Base-by-base conservation (phyloP, 2,888 invertebrate genomes). In the Protodeltote pygarga region DNA sequence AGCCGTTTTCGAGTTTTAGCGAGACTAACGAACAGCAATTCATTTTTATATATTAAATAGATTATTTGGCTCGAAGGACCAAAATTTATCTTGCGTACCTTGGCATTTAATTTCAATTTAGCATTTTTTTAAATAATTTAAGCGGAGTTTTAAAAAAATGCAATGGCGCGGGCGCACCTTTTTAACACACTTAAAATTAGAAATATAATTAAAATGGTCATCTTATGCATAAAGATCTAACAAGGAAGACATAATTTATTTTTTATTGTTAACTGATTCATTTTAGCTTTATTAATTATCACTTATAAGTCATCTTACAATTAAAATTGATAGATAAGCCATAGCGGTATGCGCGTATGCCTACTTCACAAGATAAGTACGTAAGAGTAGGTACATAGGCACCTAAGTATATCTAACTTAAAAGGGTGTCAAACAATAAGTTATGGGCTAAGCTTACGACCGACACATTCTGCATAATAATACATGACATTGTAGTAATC, bases 181-280 rank as follows among this genome's bases (percentile, higher is more conserved):
- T 37, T 51, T 27, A 50, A 35, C 50, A 38, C 49, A 27, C 28
- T 21, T 34, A 44, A 50, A 47, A 58, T 29, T 46, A 42, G 51
- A 48, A 58, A 50, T 34, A 50, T 21, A 5, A 32, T 49, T 52
- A 24, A 49, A 35, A 50, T 44, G 31, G 11, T 38, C 19, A 20
- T 24, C 14, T 28, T 48, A 55, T 53, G 42, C 45, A 61, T 60
- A 52, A 31, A 45, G 46, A 27, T 31, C 42, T 48, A 32, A 39
- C 35, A 33, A 57, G 68, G 68, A 68, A 59, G 54, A 45, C 46
- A 59, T 61, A 41, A 49, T 42, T 59, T 25, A 57, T 59, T 49
- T 44, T 32, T 28, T 45, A 57, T 52, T 47, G 34, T 41, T 29
- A 27, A 21, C 23, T 33, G 21, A 39, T 53, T 46, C 39, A 47